These are phyloP conservation scores for Drosophila parvula DNA, from an alignment of 1,140 invertebrate genomes.

Conservation along the genomic window DNA sequence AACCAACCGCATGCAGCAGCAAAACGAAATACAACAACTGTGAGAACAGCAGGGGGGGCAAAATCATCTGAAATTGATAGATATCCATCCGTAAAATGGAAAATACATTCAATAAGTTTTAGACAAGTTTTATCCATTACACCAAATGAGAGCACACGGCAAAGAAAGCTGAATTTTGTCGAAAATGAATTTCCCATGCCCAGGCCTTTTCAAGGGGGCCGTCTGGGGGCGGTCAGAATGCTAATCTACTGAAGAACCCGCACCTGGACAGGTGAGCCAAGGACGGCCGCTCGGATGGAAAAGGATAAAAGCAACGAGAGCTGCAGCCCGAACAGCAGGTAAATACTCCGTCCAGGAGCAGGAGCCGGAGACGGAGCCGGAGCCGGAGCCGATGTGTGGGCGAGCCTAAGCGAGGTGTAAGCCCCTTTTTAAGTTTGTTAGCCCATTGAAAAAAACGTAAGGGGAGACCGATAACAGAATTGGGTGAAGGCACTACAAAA, in stretches of 20 bases:
- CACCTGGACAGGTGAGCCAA: neutral
- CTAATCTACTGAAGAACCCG: slow-evolving; percentile 50
- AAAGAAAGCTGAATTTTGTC: slow-evolving; percentile 29
- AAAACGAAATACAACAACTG: slow-evolving; percentile 17
- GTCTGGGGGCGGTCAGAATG: slow-evolving; percentile 40
- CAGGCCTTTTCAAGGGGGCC: slow-evolving; percentile 8
- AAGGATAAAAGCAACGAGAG: neutral
- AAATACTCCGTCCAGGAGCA: slow-evolving; percentile 46
- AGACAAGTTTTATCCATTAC: slow-evolving; percentile 73
- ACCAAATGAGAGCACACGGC: slow-evolving; percentile 46
- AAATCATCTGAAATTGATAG: slow-evolving; percentile 53
- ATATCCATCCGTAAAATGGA: slow-evolving; percentile 63
- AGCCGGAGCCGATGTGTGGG: slow-evolving; percentile 7
- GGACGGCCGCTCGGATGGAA: neutral
- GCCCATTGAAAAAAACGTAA: slow-evolving; percentile 46
- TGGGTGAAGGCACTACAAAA: neutral
- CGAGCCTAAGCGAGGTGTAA: slow-evolving; percentile 64
- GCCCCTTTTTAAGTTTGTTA: slow-evolving; percentile 79
- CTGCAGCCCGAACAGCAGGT: slow-evolving; percentile 35
- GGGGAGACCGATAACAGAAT: slow-evolving; percentile 2
- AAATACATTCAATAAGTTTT: slow-evolving; percentile 63
- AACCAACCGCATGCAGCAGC: slow-evolving; percentile 21
- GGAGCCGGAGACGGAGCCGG: neutral
- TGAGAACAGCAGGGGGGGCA: neutral
- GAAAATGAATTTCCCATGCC: slow-evolving; percentile 54